phyloP scores from a whole-genome alignment of 2,888 invertebrate species.

The Conomelus anceps region DNA sequence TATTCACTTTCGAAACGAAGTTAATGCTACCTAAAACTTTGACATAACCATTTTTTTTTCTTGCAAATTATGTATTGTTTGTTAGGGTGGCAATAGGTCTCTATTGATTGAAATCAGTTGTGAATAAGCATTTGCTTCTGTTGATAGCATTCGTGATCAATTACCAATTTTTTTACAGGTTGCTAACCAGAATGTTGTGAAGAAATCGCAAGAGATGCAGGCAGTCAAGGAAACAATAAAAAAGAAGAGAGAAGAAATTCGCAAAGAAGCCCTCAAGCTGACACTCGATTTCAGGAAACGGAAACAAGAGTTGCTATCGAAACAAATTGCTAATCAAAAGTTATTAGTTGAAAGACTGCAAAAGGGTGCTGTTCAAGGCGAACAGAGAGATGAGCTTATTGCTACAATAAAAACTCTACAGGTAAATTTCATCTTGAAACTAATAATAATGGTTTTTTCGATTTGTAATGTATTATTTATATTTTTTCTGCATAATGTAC shows the following conservation, averaged over 20 bases:
- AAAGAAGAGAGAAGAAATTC: constrained; percentile 66
- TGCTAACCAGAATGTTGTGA: neutral
- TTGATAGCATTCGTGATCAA: too few species aligned
- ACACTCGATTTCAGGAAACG: constrained; percentile 75
- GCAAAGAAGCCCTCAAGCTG: constrained; percentile 61
- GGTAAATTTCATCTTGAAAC: constrained; percentile 25
- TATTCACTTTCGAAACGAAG: too few species aligned
- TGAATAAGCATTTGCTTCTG: too few species aligned
- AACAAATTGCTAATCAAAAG: constrained; percentile 82
- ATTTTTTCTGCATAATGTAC: too few species aligned
- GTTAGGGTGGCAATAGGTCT: too few species aligned
- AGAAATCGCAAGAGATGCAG: constrained; percentile 43
- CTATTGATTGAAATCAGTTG: too few species aligned
- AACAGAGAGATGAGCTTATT: constrained; percentile 67
- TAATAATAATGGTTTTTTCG: neutral
- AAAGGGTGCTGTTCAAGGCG: constrained; percentile 60
- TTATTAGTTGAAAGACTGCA: constrained; percentile 75
- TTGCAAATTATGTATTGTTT: too few species aligned
- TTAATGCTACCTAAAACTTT: too few species aligned
- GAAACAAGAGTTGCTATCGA: constrained; percentile 79
- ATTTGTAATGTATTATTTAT: too few species aligned
- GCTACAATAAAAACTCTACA: constrained; percentile 76
- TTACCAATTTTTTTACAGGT: too few species aligned
- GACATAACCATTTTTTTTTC: too few species aligned
- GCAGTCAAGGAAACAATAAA: constrained; percentile 61